Base-by-base conservation (phyloP, 2,797 vertebrate genomes). In the Crenichthys baileyi region DNA sequence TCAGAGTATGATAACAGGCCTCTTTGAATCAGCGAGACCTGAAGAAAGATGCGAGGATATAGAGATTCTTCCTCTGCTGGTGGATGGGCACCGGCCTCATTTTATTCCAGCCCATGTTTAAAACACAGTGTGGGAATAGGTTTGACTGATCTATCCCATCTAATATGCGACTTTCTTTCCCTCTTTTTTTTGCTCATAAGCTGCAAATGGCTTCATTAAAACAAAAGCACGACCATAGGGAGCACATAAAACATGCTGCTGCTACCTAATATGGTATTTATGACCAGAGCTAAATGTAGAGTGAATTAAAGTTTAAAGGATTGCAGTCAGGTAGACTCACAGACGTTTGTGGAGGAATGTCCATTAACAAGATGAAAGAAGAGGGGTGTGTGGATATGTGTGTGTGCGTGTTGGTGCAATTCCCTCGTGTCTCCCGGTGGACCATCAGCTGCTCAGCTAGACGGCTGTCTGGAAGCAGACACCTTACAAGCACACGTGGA, bases 191-290 rank as follows among this genome's bases (percentile, higher is more conserved):
- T 94, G 87, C 96, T 95, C 96, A 96, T 96, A 97, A 96, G 97
- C 97, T 97, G 97, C 96, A 99, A 98, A 98, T 98, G 97, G 96
- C 96, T 98, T 99, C 98, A 99, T 99, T 99, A 99, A 98, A 99
- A 97, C 97, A 97, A 98, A 98, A 98, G 96, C 97, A 95, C 91
- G 94, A 96, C 97, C 97, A 96, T 93, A 94, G 97, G 97, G 97
- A 99, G 95, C 95, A 90, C 95, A 95, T 95, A 95, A 96, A 97
- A 96, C 95, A 96, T 93, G 97, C 95, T 93, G 96, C 95, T 94
- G 96, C 96, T 96, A 97, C 96, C 97, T 98, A 98, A 98, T 96
- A 97, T 96, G 96, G 96, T 99, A 98, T 98, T 99, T 98, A 98
- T 98, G 97, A 97, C 96, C 96, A 46, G 85, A 92, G 92, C 97